Percentiles rank a stretch among this genome's conserved stretches.
Conservation (phyloP, 2,797 vertebrate genomes). For the Hafferia zeledoni region DNA sequence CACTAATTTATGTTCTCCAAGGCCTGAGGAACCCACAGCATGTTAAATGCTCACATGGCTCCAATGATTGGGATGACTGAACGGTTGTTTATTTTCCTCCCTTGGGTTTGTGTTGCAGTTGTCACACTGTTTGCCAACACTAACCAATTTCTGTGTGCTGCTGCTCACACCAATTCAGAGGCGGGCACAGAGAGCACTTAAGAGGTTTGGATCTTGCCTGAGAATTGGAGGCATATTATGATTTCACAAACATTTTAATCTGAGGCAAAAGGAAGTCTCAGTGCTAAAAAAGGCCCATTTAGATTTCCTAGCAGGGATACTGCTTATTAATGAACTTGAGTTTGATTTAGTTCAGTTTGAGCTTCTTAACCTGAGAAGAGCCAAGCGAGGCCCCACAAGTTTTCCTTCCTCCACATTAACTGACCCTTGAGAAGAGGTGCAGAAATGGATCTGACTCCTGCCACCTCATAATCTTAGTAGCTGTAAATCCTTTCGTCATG, state of each 20-base stretch:
- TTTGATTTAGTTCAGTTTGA: neutral
- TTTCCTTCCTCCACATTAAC: slow-evolving; percentile 17
- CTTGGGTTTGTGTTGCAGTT: slow-evolving; percentile 64
- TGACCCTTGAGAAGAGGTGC: slow-evolving; percentile 50
- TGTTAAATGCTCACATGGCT: slow-evolving; percentile 51
- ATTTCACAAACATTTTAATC: neutral
- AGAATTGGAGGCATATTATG: neutral
- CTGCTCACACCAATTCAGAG: neutral
- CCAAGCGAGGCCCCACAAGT: neutral
- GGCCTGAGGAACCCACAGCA: slow-evolving; percentile 13
- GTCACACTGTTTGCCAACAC: slow-evolving; percentile 38
- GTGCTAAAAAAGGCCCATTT: neutral
- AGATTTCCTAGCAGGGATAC: neutral
- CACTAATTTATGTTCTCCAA: slow-evolving; percentile 48
- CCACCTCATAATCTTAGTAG: slow-evolving; percentile 73
- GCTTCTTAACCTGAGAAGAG: neutral
- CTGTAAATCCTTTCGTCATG: slow-evolving; percentile 73
- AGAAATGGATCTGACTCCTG: slow-evolving; percentile 67
- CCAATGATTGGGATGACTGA: slow-evolving; percentile 45
- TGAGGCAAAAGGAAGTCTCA: neutral
- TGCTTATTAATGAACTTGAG: neutral
- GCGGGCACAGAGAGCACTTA: neutral
- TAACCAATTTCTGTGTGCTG: slow-evolving; percentile 35
- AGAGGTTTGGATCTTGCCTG: neutral
- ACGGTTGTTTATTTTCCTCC: slow-evolving; percentile 59